phyloP scores from a whole-genome alignment of 2,888 invertebrate species.

The Dryadula phaetusa region DNA sequence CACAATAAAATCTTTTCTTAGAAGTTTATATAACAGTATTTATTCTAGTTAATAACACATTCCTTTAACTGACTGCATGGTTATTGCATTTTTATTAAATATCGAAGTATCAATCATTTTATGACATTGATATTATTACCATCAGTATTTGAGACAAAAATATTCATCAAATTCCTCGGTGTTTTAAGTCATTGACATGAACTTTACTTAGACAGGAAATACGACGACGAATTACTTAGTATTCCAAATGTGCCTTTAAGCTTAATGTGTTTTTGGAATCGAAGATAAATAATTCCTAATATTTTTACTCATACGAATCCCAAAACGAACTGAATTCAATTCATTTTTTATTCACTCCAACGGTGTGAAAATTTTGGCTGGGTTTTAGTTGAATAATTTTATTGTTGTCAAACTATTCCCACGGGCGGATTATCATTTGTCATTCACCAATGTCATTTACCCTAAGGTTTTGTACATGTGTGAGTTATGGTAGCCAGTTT shows the following conservation, averaged over 20 bases:
- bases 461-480: neutral
- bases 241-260: slow-evolving; percentile 35
- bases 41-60: slow-evolving; percentile 23
- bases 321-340: slow-evolving; percentile 29
- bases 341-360: slow-evolving; percentile 29
- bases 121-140: neutral
- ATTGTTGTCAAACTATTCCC: slow-evolving; percentile 26
- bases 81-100: slow-evolving; percentile 21
- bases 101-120: neutral
- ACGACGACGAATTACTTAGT: slow-evolving; percentile 37
- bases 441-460: neutral
- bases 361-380: slow-evolving; percentile 34
- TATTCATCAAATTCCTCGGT: slow-evolving; percentile 33
- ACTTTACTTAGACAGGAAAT: slow-evolving; percentile 41
- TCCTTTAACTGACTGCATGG: neutral
- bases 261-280: slow-evolving; percentile 40
- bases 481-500: neutral
- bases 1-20: slow-evolving; percentile 30
- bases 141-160: slow-evolving; percentile 1
- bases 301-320: slow-evolving; percentile 34
- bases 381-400: slow-evolving; percentile 24
- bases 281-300: slow-evolving; percentile 38
- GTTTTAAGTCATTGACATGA: slow-evolving; percentile 38
- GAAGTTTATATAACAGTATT: slow-evolving; percentile 27
- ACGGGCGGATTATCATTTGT: neutral